Conservation (phyloP, 1,140 invertebrate genomes). For the Orchestia grillus region DNA sequence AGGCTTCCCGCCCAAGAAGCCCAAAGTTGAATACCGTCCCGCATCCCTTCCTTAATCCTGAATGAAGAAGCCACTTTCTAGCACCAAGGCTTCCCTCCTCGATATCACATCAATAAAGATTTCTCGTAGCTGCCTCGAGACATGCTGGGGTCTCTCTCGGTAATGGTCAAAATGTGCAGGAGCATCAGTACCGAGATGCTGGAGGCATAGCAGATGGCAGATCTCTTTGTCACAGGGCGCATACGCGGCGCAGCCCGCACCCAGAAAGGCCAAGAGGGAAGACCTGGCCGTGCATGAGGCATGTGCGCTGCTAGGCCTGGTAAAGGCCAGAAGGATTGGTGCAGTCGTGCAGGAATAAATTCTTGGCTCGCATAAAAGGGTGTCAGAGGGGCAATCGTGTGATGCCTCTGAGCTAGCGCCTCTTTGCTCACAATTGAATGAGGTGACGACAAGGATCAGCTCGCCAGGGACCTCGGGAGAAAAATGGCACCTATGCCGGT, state of each 20-base stretch:
- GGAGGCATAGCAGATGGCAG: not conserved
- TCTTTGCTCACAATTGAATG: not conserved
- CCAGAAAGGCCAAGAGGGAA: not conserved
- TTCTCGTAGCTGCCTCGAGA: not conserved
- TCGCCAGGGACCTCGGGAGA: not conserved
- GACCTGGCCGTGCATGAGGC: not conserved
- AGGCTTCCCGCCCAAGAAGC: not conserved
- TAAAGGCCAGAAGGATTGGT: not conserved
- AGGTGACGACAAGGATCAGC: not conserved
- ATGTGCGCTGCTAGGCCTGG: not conserved
- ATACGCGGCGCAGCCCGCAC: not conserved
- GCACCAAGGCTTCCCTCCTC: not conserved
- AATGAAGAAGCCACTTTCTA: not conserved
- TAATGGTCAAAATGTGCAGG: not conserved
- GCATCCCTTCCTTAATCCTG: not conserved
- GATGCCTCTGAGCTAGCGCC: not conserved
- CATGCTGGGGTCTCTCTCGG: not conserved
- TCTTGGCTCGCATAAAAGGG: conserved; percentile 6
- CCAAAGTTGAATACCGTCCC: not conserved
- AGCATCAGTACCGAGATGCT: not conserved
- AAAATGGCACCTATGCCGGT: not conserved
- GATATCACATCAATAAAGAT: not conserved
- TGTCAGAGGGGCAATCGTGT: not conserved
- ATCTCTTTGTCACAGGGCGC: not conserved
- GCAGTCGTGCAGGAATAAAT: not conserved